These are phyloP conservation scores for Hoplostethus mediterraneus DNA, from an alignment of 2,797 vertebrate species.

Conservation along the genomic window DNA sequence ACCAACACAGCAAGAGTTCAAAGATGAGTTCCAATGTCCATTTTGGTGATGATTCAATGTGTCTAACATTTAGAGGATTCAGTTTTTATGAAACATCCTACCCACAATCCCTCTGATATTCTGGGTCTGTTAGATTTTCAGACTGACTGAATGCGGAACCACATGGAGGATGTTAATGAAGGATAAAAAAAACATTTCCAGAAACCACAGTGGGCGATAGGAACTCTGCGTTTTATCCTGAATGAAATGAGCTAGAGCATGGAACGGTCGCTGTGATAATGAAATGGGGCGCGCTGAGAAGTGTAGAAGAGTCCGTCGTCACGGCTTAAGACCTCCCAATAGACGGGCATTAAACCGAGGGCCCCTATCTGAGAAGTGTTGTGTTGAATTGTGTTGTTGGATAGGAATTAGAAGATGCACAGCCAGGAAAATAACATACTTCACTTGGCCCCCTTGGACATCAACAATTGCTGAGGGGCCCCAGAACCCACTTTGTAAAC, in stretches of 20 bases:
- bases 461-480: slow-evolving; percentile 34
- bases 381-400: slow-evolving; percentile 8
- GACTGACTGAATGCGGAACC: neutral
- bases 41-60: no score
- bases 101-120: neutral
- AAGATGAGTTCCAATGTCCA: no score
- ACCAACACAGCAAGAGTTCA: neutral
- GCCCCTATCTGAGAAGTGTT: slow-evolving; percentile 1
- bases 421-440: slow-evolving; percentile 44
- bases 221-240: slow-evolving; percentile 26
- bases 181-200: slow-evolving; percentile 9
- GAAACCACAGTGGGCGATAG: slow-evolving; percentile 4
- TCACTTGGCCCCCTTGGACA: slow-evolving; percentile 48
- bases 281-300: slow-evolving; percentile 37
- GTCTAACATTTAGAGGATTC: no score
- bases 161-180: slow-evolving; percentile 4
- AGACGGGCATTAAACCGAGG: slow-evolving; percentile 24
- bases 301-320: slow-evolving; percentile 17
- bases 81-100: neutral
- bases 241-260: slow-evolving; percentile 28
- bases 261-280: slow-evolving; percentile 17
- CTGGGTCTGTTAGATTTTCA: neutral
- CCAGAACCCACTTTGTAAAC: slow-evolving; percentile 33
- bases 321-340: slow-evolving; percentile 17
- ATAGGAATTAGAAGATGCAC: slow-evolving; percentile 29